Conservation (phyloP, 2,888 invertebrate species). For the Leptinotarsa haldemani region DNA sequence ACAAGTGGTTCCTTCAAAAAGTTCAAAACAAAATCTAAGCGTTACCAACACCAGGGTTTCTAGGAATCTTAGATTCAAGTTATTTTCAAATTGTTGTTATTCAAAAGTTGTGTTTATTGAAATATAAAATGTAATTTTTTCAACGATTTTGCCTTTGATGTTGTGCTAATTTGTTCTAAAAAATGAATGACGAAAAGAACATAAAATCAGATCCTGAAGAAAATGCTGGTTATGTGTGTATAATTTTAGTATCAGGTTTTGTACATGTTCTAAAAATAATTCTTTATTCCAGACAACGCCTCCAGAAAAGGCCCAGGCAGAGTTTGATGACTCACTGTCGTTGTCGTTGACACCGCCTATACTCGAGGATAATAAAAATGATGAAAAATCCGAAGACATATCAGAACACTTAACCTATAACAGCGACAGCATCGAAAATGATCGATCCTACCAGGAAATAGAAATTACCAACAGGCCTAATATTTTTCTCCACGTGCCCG, state of each 20-base stretch:
- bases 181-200: constrained; percentile 6
- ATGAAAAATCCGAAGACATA: constrained; percentile 45
- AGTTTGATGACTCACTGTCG: constrained; percentile 41
- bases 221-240: not conserved
- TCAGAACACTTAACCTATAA: constrained; percentile 53
- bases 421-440: constrained; percentile 61
- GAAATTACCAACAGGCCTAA: constrained; percentile 57
- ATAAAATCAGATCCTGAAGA: constrained; percentile 3
- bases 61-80: no score
- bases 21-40: no score
- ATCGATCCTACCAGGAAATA: constrained; percentile 64
- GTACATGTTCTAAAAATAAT: constrained; percentile 7
- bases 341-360: constrained; percentile 50
- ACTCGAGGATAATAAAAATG: constrained; percentile 41
- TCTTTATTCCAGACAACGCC: constrained; percentile 26
- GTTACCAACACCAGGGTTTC: no score
- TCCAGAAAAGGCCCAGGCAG: constrained; percentile 31
- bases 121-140: not conserved
- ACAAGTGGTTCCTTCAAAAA: no score
- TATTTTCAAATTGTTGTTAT: no score
- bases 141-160: not conserved
- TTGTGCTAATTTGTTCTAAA: not conserved
- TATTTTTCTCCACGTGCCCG: constrained; percentile 38
- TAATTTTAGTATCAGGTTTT: constrained; percentile 10
- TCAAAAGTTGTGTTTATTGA: no score